These are phyloP conservation scores for Atta cephalotes DNA, from an alignment of 1,140 invertebrate species.

Conservation along the genomic window DNA sequence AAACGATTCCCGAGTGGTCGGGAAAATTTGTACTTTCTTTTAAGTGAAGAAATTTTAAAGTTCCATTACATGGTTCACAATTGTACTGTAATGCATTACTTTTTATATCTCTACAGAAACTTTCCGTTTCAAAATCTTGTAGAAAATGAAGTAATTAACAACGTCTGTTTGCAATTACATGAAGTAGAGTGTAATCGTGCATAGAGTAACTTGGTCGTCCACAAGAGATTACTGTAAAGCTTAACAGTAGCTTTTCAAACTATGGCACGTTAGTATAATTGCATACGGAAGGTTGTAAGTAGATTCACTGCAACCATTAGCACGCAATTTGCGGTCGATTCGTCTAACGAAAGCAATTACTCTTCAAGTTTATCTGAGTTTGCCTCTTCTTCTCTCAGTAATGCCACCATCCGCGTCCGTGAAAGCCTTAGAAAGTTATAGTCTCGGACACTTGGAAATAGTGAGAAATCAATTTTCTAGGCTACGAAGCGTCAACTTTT, in stretches of 20 bases:
- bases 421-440: constrained; percentile 49
- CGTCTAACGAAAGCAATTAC: constrained; percentile 69
- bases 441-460: constrained; percentile 33
- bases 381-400: not conserved
- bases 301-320: constrained; percentile 52
- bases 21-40: not conserved
- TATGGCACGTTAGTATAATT: constrained; percentile 9
- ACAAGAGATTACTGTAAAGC: not conserved
- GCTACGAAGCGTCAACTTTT: constrained; percentile 56
- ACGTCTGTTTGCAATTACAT: not conserved
- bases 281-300: constrained; percentile 34
- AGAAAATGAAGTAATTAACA: constrained; percentile 12
- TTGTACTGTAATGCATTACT: not conserved
- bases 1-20: too few relatives aligned
- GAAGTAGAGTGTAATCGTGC: not conserved
- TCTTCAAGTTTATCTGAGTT: constrained; percentile 56
- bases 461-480: constrained; percentile 71
- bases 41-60: not conserved
- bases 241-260: constrained; percentile 30
- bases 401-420: constrained; percentile 3
- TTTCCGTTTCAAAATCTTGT: not conserved
- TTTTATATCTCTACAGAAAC: not conserved
- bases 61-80: not conserved
- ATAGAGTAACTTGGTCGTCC: not conserved
- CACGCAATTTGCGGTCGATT: constrained; percentile 61